Evolutionary conservation across 2,113 vertebrate species (phyloP), one percentile per base, ranked within the genome.

Genomic region (Trachemys scripta): DNA sequence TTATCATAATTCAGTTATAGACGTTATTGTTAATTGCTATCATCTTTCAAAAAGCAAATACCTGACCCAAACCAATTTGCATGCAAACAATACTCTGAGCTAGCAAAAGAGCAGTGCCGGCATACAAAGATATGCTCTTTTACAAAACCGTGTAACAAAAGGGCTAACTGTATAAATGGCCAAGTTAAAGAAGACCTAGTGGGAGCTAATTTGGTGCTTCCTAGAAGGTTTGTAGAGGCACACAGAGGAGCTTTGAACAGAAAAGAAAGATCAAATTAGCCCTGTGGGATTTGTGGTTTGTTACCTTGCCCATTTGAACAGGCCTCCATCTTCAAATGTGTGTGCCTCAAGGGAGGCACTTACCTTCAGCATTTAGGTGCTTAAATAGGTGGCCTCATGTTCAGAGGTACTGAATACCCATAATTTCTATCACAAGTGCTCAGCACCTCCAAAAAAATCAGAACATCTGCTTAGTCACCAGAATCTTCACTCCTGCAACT

Each of bases 191-290:
- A 87, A 83, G 9, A 22, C 78, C 45, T 9, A 35, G 16, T 38
- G 13, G 92, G 84, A 90, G 65, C 54, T 51, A 54, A 69, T 90
- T 87, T 76, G 85, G n/a, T 1, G 1, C 1, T 2, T 59, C 80
- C 54, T 91, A 84, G 89, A 85, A 87, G 82, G 51, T 49, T 53
- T 86, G 27, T 49, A 93, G 82, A 90, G 59, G 79, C 10, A n/a
- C 16, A 10, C 65, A 29, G 1, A 88, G 81, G 35, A 92, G 16
- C 50, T 51, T 49, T 51, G 47, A 93, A 76, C 8, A 47, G 76
- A 92, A 20, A 84, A 76, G 57, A 91, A 85, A 85, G 31, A 87
- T 76, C 59, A 84, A 87, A 95, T 94, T 83, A 93, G 82, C 27
- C 91, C 80, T 88, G 53, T 45, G 59, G 27, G 50, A 42, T 31